These are phyloP conservation scores for Apostichopus japonicus DNA, from an alignment of 35 echinoderm and acorn worm genomes.

Conservation along the genomic window DNA sequence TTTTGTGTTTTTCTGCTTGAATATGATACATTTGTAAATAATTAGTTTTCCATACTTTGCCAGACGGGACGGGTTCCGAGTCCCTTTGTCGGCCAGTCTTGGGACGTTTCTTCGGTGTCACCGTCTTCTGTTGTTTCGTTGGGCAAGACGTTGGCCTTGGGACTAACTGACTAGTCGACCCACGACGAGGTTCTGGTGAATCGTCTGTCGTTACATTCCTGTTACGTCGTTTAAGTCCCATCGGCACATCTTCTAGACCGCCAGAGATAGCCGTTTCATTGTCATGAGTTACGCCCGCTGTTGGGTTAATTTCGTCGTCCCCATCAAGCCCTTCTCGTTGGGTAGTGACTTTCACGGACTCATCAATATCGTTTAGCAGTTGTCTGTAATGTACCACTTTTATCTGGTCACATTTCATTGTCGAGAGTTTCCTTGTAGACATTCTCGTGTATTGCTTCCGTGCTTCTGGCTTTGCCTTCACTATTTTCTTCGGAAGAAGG, in stretches of 20 bases:
- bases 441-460: slow-evolving; percentile 58
- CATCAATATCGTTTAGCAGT: neutral
- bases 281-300: neutral
- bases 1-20: slow-evolving; percentile 68
- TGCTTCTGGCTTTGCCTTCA: slow-evolving; percentile 27
- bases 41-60: slow-evolving; percentile 78
- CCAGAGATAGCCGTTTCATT: neutral
- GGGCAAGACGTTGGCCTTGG: slow-evolving; percentile 56
- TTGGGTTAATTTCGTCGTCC: neutral
- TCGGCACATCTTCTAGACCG: neutral
- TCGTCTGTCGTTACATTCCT: neutral
- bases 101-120: slow-evolving; percentile 41
- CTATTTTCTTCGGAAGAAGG: slow-evolving; percentile 74
- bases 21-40: slow-evolving; percentile 73
- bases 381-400: slow-evolving; percentile 70
- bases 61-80: neutral
- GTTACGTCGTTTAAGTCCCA: slow-evolving; percentile 14
- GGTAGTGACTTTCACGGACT: neutral
- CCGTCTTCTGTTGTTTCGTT: neutral
- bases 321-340: neutral
- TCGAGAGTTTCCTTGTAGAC: slow-evolving; percentile 65
- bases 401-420: slow-evolving; percentile 65
- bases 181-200: neutral
- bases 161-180: neutral
- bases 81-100: slow-evolving; percentile 29